phyloP scores from a whole-genome alignment of 1,140 invertebrate genomes.

The Plodia interpunctella region DNA sequence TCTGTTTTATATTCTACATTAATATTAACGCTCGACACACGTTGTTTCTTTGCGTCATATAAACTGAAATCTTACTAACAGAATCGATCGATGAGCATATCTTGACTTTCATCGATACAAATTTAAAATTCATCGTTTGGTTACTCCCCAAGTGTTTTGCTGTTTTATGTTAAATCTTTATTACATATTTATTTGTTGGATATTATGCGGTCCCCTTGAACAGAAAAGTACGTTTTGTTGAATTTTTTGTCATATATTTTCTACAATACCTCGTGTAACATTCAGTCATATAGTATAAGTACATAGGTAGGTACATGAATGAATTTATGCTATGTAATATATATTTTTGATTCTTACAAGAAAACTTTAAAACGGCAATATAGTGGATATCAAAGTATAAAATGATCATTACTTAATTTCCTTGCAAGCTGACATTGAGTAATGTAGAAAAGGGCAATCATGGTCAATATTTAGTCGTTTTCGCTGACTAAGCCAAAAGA shows the following conservation, averaged over 20 bases:
- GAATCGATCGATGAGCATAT: conserved; percentile 34
- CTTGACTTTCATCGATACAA: conserved; percentile 43
- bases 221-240: not conserved
- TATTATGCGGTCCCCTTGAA: not conserved
- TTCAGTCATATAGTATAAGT: no score
- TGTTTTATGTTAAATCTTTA: conserved; percentile 4
- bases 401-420: no score
- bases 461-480: no score
- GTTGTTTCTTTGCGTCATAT: conserved; percentile 39
- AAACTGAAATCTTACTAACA: conserved; percentile 50
- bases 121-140: conserved; percentile 41
- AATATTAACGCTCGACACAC: conserved; percentile 59
- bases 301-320: no score
- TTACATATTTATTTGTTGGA: not conserved
- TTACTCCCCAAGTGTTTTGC: conserved; percentile 24
- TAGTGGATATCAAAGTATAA: no score
- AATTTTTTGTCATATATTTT: not conserved
- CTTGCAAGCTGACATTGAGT: no score
- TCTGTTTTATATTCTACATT: conserved; percentile 66
- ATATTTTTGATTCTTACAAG: no score
- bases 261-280: not conserved
- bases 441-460: no score
- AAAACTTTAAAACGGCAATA: no score
- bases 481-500: no score
- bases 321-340: no score